Evolutionary conservation across 2,113 vertebrate genomes (phyloP).

Genomic region (Lynx canadensis): DNA sequence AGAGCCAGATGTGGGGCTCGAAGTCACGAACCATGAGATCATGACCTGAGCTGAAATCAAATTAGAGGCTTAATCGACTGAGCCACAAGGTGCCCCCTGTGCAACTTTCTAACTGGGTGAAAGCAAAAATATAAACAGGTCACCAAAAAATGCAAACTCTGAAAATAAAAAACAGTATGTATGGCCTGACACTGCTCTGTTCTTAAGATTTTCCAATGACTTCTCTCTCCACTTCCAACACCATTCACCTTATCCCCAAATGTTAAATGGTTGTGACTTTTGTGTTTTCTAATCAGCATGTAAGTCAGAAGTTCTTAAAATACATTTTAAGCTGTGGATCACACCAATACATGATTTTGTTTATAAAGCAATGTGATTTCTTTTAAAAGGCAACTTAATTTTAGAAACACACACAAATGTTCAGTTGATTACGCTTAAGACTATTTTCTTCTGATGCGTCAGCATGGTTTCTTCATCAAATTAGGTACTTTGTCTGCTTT

Average conservation of each 20-base stretch:
- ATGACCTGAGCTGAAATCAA: too few relatives aligned
- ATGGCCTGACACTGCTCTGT: neutral
- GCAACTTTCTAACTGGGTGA: constrained; percentile 12
- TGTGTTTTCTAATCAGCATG: constrained; percentile 14
- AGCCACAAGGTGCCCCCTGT: neutral
- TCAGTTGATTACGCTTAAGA: constrained; percentile 40
- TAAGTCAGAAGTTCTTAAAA: constrained; percentile 53
- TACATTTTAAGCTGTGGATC: constrained; percentile 38
- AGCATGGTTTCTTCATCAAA: constrained; percentile 64
- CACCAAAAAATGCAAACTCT: neutral
- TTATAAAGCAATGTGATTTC: constrained; percentile 35
- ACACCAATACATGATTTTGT: constrained; percentile 7
- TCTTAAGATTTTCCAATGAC: constrained; percentile 3
- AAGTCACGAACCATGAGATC: too few relatives aligned
- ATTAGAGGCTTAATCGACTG: too few relatives aligned
- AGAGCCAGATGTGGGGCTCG: too few relatives aligned
- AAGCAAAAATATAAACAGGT: constrained; percentile 10
- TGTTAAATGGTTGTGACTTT: neutral
- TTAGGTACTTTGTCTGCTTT: constrained; percentile 51
- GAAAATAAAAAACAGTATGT: neutral
- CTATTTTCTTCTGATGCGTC: constrained; percentile 53
- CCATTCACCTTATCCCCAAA: neutral
- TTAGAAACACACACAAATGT: constrained; percentile 54
- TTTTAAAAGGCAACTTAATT: constrained; percentile 31
- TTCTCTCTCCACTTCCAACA: constrained; percentile 24